Evolutionary conservation across 30 jellyfish, hydroid and myxozoan species (phyloP), one percentile per base, ranked within the genome.

Genomic region (Phacellophora camtschatica): DNA sequence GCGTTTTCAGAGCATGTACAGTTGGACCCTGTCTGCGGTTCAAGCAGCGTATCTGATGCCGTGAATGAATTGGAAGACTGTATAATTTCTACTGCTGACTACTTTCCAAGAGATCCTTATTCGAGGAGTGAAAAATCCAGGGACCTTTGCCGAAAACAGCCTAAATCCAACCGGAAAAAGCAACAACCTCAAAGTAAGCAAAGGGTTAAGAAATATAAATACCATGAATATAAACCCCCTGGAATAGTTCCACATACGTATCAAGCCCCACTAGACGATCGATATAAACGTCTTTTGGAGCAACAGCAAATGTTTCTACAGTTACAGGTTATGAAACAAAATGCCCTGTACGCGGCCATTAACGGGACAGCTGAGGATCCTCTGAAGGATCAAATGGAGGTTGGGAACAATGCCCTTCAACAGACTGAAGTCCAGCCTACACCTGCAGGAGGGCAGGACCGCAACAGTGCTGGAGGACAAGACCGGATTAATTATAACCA

Each of bases 291-390:
- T 18, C 69, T 92, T 48, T 88, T 92, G 20, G 98, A 92, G 71
- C 98, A 92, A 51, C 98, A 92, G 63, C 92, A 96, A 15, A 77
- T 92, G 88, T 92, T 74, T 78, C 74, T 92, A 51, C 98, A 90
- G 58, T 29, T 92, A 62, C 98, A 92, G 34, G 98, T 92, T 10
- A 85, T 84, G 96, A 96, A 92, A 36, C 98, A 92, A 81, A 92
- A 92, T 85, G 98, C 98, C 2, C 55, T 92, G 29, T 48, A 84
- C 66, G 95, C 79, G 6, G 96, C 98, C 19, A 57, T 84, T 30
- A 86, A 87, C 30, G 96, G 93, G 20, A 42, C 78, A 16, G 16
- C 73, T 3, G 88, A 92, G 66, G 88, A 66, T 2, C 41, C 79
- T 5, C 55, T 64, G 18, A 79, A 67, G 11, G 89, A 86, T 30